A percentile compares a stretch with the other conserved stretches of the same genome.
Evolutionary conservation across 2,888 invertebrate genomes (phyloP).

Genomic region (Hypselothyrea guttata): DNA sequence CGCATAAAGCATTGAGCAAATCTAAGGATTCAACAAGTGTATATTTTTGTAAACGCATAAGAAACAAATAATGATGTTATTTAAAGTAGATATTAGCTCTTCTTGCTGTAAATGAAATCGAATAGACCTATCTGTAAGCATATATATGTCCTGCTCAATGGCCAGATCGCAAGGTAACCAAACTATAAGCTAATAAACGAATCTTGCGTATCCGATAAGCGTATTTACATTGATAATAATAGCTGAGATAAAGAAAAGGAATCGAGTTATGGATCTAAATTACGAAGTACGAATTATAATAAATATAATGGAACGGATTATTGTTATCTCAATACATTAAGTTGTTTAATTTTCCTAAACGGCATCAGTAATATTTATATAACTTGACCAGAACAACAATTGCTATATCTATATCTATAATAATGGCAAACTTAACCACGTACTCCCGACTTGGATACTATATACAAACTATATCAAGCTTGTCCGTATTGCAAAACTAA

Average conservation of each 20-base stretch:
- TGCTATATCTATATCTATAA: too few species aligned
- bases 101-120: conserved; percentile 43
- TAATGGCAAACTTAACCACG: too few species aligned
- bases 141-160: conserved; percentile 50
- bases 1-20: conserved; percentile 12
- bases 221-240: conserved; percentile 20
- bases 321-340: too few species aligned
- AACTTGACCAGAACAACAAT: too few species aligned
- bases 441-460: too few species aligned
- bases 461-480: too few species aligned
- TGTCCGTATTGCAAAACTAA: too few species aligned
- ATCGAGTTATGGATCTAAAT: conserved; percentile 8
- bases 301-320: too few species aligned
- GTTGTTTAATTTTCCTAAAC: too few species aligned
- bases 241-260: conserved; percentile 25
- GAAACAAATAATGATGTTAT: conserved; percentile 49
- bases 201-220: conserved; percentile 27
- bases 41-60: conserved; percentile 61
- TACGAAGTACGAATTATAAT: too few species aligned
- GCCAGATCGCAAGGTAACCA: conserved; percentile 35
- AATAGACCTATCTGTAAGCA: conserved; percentile 44
- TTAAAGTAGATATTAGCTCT: conserved; percentile 36
- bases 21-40: conserved; percentile 24
- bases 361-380: too few species aligned
- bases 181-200: conserved; percentile 30